Base-by-base conservation (phyloP, 2,888 invertebrate genomes). In the Drosophila ezoana region DNA sequence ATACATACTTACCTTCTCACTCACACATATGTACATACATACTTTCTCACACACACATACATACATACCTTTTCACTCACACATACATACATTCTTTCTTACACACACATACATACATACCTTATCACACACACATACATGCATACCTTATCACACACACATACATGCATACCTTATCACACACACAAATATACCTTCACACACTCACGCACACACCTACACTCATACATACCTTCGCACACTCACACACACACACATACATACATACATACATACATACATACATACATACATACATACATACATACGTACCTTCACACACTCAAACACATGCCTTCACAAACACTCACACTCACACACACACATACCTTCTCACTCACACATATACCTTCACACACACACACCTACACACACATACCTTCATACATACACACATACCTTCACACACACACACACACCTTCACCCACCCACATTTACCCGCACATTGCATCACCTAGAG, bases 401-500 rank as follows among this genome's bases (percentile, higher is more conserved):
- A 48, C 13, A 44, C 20, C 2, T 3, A 3, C 5, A 52, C 23
- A 44, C n/a, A 60, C 35, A 48, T 8, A 43, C 20, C 20, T 3
- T 1, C 18, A 18, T 2, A 18, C 18, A 18, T 2, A 18, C 18
- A 18, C 2, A 18, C 18, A 2, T 18, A 4, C 20, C 0, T 0
- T 5, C 23, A 47, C 10, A 54, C 63, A 72, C 35, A 44, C 16
- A 16, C 20, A 44, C 13, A 40, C 20, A 45, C 9, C 4, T 4
- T 5, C 20, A 40, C 32, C 41, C 13, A 44, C 16, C 43, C 9
- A 56, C 62, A 69, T 35, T 38, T 14, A 54, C 33, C 33, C 40
- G 56, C 54, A 62, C 62, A 41, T 61, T 49, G 56, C 70, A 69
- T 65, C 65, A 71, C 65, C 47, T 54, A 53, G 48, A 53, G 48